phyloP scores from a whole-genome alignment of 1,140 invertebrate species.

The Ceratosolen solmsi region DNA sequence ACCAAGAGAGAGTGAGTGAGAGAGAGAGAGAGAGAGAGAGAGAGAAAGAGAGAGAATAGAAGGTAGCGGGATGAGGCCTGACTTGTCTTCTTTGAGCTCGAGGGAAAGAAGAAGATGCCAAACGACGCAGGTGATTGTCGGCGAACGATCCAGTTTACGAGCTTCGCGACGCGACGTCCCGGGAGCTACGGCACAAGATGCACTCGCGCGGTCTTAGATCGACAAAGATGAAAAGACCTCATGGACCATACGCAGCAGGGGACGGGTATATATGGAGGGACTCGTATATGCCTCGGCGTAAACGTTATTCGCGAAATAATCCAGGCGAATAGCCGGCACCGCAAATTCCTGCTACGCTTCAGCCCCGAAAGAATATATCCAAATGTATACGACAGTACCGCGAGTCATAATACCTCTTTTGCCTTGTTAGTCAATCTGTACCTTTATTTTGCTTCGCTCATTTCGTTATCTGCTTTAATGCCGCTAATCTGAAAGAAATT shows the following conservation, averaged over 20 bases:
- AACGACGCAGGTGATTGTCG: conserved; percentile 43
- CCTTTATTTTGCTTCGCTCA: neutral
- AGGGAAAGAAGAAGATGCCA: neutral
- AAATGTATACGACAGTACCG: too few species aligned
- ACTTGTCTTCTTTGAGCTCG: neutral
- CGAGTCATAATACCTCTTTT: neutral
- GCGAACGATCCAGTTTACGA: conserved; percentile 55
- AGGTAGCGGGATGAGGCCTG: neutral
- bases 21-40: neutral
- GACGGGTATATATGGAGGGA: neutral
- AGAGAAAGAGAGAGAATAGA: neutral
- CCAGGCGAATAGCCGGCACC: neutral
- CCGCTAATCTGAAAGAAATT: conserved; percentile 27
- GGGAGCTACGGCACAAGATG: neutral
- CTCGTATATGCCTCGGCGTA: neutral
- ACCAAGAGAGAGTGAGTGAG: neutral
- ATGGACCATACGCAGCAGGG: neutral
- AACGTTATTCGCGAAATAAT: neutral
- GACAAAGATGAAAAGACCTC: neutral
- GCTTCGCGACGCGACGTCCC: neutral
- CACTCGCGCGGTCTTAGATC: neutral
- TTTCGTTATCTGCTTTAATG: conserved; percentile 9
- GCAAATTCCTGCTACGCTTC: neutral
- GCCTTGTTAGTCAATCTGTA: conserved; percentile 6
- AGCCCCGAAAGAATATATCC: neutral